Conservation (phyloP, 2,113 vertebrate species). For the Asarcornis scutulata region DNA sequence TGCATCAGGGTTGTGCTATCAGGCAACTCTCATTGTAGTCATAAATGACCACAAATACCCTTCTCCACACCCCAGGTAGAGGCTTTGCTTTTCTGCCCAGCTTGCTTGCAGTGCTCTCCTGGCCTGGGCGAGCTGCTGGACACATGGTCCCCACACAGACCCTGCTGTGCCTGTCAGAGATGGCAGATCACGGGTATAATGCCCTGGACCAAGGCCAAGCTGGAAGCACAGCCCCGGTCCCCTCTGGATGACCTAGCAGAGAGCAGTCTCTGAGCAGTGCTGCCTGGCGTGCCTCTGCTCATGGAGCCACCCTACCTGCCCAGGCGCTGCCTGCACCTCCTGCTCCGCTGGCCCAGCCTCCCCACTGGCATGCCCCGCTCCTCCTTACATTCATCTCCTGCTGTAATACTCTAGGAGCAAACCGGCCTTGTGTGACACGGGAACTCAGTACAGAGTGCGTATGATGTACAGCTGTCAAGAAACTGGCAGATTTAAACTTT, state of each 20-base stretch:
- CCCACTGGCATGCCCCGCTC: neutral
- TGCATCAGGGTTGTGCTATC: neutral
- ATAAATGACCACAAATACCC: neutral
- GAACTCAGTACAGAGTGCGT: neutral
- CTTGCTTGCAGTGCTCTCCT: accelerated
- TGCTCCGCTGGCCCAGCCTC: neutral
- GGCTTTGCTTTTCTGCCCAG: neutral
- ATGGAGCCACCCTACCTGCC: neutral
- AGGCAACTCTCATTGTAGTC: neutral
- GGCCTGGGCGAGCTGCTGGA: accelerated
- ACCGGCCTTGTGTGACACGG: neutral
- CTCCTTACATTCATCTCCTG: neutral
- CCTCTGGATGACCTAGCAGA: neutral
- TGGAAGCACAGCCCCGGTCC: accelerated
- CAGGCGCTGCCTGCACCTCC: neutral
- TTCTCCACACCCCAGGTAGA: neutral
- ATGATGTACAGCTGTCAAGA: neutral
- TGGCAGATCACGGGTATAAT: accelerated
- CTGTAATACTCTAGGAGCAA: neutral
- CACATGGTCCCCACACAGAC: accelerated
- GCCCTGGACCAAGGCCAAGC: accelerated
- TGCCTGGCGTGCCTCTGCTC: accelerated
- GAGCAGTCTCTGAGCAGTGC: neutral
- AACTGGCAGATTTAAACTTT: neutral
- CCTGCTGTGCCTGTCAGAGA: neutral